A percentile compares a stretch with the other conserved stretches of the same genome.
phyloP scores from a whole-genome alignment of 2,113 vertebrate species.

The Leucosticte australis region DNA sequence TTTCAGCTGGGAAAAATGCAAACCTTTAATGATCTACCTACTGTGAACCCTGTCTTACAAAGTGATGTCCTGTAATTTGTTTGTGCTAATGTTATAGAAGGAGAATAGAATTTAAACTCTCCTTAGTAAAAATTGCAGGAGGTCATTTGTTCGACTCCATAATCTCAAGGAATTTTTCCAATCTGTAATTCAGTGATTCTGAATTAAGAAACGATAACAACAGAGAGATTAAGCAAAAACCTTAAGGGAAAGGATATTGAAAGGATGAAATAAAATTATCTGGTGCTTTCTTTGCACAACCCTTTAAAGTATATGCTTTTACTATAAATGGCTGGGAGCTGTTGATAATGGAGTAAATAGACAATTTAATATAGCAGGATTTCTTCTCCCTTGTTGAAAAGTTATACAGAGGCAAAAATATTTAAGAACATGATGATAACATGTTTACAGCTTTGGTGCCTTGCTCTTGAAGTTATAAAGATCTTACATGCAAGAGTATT shows the following conservation, averaged over 20 bases:
- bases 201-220: background rate
- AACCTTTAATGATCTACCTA: background rate
- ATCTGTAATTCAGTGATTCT: background rate
- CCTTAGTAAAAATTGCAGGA: background rate
- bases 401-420: background rate
- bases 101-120: background rate
- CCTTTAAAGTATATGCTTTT: background rate
- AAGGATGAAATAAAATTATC: background rate
- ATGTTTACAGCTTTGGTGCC: background rate
- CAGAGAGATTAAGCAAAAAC: background rate
- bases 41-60: background rate
- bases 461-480: background rate
- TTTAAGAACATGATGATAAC: background rate
- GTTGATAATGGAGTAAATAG: background rate
- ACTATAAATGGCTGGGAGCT: background rate
- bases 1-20: background rate
- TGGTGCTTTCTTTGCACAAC: rapidly evolving
- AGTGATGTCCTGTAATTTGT: background rate
- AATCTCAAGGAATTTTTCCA: background rate
- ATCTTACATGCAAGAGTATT: background rate
- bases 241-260: background rate
- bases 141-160: background rate
- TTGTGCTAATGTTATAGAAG: background rate
- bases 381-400: background rate
- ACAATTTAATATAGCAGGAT: background rate